Conservation (phyloP, 37 sponge, comb jelly and placozoan genomes). For the Diacarnus erythraeanus region DNA sequence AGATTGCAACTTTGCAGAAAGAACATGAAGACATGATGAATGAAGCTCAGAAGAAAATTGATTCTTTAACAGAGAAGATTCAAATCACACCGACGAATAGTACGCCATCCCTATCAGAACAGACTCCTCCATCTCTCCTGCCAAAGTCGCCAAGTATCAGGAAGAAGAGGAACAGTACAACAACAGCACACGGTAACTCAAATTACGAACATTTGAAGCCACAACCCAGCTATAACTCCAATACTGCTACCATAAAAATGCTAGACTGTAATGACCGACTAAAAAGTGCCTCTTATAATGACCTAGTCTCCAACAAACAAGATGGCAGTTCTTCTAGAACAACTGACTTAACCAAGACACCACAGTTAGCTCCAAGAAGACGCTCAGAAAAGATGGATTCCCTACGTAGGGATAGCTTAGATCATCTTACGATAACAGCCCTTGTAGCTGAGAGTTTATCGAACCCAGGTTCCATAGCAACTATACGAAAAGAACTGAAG, state of each 20-base stretch:
- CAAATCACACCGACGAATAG: neutral
- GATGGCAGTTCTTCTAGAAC: neutral
- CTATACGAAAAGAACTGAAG: slow-evolving; percentile 67
- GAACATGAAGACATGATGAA: neutral
- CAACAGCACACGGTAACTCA: neutral
- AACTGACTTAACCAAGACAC: neutral
- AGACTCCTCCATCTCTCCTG: neutral
- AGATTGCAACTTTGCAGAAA: neutral
- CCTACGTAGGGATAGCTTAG: neutral
- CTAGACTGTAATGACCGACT: neutral
- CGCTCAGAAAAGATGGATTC: neutral
- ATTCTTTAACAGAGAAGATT: neutral
- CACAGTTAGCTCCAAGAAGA: neutral
- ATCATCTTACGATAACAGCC: slow-evolving; percentile 36
- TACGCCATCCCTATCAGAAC: neutral
- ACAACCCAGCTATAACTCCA: neutral
- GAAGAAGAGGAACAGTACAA: neutral
- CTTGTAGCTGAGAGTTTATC: slow-evolving; percentile 52
- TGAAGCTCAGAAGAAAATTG: neutral
- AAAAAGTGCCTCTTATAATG: slow-evolving; percentile 36
- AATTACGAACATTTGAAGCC: neutral
- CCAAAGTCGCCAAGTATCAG: neutral
- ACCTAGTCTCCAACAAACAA: neutral
- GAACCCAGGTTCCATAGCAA: slow-evolving; percentile 63
- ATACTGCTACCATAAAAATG: too few species aligned